These are phyloP conservation scores for Halichoeres trimaculatus DNA, from an alignment of 2,113 vertebrate species.

Conservation along the genomic window DNA sequence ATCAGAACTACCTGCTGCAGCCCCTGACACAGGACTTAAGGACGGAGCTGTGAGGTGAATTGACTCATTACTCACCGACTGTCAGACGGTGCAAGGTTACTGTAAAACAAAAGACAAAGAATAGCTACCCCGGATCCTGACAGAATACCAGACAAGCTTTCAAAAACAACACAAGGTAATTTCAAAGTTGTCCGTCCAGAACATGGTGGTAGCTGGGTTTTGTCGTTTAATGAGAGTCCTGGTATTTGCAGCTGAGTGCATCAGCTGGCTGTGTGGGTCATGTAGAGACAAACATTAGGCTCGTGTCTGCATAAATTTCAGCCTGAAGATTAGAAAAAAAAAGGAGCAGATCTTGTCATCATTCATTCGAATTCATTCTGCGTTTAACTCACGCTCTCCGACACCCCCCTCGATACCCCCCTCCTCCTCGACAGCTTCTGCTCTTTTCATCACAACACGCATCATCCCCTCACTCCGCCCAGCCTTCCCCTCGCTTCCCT, in stretches of 20 bases:
- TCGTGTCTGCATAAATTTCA: background rate
- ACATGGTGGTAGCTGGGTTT: background rate
- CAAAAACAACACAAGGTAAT: conserved; percentile 30
- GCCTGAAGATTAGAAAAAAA: conserved; percentile 10
- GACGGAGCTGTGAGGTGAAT: conserved; percentile 17
- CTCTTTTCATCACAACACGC: conserved; percentile 63
- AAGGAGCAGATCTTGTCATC: conserved; percentile 54
- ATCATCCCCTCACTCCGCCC: conserved; percentile 6
- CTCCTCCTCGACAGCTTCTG: conserved; percentile 25
- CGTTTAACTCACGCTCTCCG: conserved; percentile 67
- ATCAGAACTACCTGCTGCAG: background rate
- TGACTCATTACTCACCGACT: conserved; percentile 40
- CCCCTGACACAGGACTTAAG: conserved; percentile 25
- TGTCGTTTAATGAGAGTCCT: background rate
- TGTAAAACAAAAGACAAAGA: conserved; percentile 36
- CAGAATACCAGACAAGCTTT: conserved; percentile 33
- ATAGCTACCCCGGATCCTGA: conserved; percentile 32
- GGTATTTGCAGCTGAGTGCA: background rate
- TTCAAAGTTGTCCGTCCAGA: conserved; percentile 12
- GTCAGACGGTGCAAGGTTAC: conserved; percentile 39
- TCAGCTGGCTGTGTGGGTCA: background rate
- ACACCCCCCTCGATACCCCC: conserved; percentile 25
- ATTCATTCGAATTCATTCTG: conserved; percentile 66
- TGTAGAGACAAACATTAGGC: background rate
- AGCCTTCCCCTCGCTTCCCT: conserved; percentile 20